Evolutionary conservation across 2,888 invertebrate species (phyloP).

Genomic region (Protophormia terraenovae): DNA sequence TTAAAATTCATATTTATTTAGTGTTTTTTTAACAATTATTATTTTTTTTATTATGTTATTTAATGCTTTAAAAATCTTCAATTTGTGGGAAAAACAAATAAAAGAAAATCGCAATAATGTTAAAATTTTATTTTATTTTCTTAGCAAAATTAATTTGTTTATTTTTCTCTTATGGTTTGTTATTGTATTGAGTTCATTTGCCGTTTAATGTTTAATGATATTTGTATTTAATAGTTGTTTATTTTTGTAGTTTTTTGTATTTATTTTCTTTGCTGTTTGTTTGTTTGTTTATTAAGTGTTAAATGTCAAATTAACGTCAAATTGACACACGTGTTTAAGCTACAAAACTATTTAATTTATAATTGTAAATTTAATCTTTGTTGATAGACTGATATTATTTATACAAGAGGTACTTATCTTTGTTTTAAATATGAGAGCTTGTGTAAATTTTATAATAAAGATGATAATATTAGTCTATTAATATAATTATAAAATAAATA

Average conservation of each 20-base stretch:
- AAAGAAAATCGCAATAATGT: background rate
- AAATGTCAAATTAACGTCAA: slow-evolving; percentile 43
- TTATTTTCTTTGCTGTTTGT: background rate
- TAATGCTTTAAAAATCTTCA: slow-evolving; percentile 11
- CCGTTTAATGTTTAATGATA: slow-evolving; percentile 17
- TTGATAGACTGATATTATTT: background rate
- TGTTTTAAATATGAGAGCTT: no score
- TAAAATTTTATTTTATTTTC: background rate
- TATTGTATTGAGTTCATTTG: slow-evolving; percentile 24
- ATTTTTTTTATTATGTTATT: background rate
- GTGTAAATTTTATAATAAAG: no score
- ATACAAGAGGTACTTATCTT: no score
- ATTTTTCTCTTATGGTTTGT: background rate
- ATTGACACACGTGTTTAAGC: slow-evolving; percentile 18
- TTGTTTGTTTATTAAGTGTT: slow-evolving; percentile 25
- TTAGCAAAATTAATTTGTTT: slow-evolving; percentile 16
- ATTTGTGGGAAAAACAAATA: background rate
- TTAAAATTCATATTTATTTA: no score
- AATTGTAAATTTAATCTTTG: slow-evolving; percentile 12
- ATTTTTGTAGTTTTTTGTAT: background rate
- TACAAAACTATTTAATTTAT: background rate
- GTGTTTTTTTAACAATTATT: background rate
- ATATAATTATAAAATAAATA: no score
- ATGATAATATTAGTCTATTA: no score
- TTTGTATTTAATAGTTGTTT: background rate